Evolutionary conservation across 1,140 invertebrate genomes (phyloP).

Genomic region (Teleopsis dalmanni): DNA sequence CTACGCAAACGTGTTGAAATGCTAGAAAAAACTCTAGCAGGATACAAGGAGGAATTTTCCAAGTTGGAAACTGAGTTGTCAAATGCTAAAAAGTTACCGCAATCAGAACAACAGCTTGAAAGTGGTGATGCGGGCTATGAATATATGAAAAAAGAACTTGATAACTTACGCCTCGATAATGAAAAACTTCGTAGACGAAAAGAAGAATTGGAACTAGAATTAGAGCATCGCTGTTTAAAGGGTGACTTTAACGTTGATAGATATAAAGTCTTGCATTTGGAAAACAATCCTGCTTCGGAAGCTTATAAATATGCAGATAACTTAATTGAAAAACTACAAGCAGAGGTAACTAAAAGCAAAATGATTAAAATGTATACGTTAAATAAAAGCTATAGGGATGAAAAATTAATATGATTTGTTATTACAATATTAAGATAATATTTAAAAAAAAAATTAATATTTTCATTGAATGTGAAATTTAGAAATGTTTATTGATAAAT

Average conservation of each 20-base stretch:
- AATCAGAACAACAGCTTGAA: constrained; percentile 23
- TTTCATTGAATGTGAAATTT: not conserved
- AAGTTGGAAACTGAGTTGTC: constrained; percentile 58
- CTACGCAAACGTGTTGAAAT: constrained; percentile 53
- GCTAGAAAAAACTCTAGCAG: constrained; percentile 56
- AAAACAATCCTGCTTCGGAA: constrained; percentile 65
- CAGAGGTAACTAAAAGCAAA: constrained; percentile 55
- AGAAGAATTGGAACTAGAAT: constrained; percentile 56
- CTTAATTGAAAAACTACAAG: constrained; percentile 59
- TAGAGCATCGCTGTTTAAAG: constrained; percentile 56
- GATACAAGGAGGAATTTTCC: constrained; percentile 60
- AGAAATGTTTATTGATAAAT: constrained; percentile 1
- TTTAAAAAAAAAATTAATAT: not conserved
- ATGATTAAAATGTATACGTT: not conserved
- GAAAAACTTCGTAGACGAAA: constrained; percentile 52
- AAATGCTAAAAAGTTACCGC: constrained; percentile 18
- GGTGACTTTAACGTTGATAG: constrained; percentile 49
- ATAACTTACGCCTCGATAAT: constrained; percentile 50
- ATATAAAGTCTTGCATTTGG: constrained; percentile 53
- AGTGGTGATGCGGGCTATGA: constrained; percentile 29
- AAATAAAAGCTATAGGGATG: not conserved
- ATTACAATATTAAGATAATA: too few species aligned
- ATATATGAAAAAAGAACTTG: constrained; percentile 42
- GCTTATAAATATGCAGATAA: constrained; percentile 58
- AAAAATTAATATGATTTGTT: too few species aligned